Evolutionary conservation across 2,113 vertebrate species (phyloP).

Genomic region (Orthonyx spaldingii): DNA sequence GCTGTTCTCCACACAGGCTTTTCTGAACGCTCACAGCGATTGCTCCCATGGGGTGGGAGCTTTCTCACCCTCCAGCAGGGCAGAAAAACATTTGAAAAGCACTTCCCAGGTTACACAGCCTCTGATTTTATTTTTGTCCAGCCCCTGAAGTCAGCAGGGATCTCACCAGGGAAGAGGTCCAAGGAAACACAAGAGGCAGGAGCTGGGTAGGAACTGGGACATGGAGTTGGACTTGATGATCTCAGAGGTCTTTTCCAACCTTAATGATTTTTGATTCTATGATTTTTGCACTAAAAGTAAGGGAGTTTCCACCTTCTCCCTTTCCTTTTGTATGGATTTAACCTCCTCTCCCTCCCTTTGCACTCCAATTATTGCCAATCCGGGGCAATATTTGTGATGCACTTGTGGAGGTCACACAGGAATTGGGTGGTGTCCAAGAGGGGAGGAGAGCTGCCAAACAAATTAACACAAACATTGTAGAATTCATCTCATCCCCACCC

Average conservation of each 20-base stretch:
- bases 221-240: background rate
- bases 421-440: background rate
- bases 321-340: background rate
- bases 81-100: background rate
- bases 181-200: background rate
- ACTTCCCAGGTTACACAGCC: background rate
- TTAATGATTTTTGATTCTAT: background rate
- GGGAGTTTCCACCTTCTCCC: background rate
- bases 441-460: background rate
- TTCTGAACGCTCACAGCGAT: fast-evolving
- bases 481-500: background rate
- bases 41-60: background rate
- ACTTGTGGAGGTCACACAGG: background rate
- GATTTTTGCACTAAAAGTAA: background rate
- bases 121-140: background rate
- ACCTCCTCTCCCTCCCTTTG: background rate
- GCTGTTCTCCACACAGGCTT: background rate
- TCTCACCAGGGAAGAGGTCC: background rate
- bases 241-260: background rate
- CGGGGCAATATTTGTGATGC: fast-evolving
- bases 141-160: background rate
- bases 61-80: background rate
- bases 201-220: background rate
- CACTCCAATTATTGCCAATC: background rate
- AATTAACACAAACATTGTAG: background rate